Conservation (phyloP, 2,113 vertebrate genomes). For the Murina feae region DNA sequence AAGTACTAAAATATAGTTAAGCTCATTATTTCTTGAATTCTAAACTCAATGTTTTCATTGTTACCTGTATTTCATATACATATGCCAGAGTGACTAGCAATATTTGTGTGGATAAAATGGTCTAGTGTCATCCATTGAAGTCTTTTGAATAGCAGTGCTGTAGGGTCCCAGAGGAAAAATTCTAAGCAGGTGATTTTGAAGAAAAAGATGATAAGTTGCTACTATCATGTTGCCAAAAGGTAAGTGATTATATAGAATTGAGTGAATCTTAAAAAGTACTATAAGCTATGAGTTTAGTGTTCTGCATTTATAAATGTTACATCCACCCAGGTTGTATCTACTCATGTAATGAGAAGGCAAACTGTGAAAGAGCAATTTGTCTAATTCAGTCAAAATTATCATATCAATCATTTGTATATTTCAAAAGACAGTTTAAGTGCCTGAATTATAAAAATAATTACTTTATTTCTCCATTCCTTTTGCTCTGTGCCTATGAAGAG, state of each 20-base stretch:
- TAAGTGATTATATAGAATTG: constrained; percentile 62
- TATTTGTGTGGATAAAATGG: neutral
- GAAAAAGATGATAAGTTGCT: constrained; percentile 25
- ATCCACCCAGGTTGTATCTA: constrained; percentile 55
- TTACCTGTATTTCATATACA: neutral
- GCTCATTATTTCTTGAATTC: neutral
- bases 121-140: neutral
- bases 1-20: neutral
- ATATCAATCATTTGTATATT: constrained; percentile 74
- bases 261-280: constrained; percentile 47
- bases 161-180: neutral
- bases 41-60: neutral
- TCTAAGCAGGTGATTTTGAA: constrained; percentile 10
- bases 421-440: constrained; percentile 70
- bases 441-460: constrained; percentile 69
- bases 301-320: constrained; percentile 64
- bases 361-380: constrained; percentile 73
- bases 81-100: neutral
- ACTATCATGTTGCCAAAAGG: constrained; percentile 51
- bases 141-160: neutral
- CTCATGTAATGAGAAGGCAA: constrained; percentile 60
- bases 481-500: constrained; percentile 50
- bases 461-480: constrained; percentile 54
- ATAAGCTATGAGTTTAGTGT: constrained; percentile 41
- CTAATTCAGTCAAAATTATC: constrained; percentile 76